These are phyloP conservation scores for Indicator indicator DNA, from an alignment of 2,113 vertebrate species.

Conservation along the genomic window DNA sequence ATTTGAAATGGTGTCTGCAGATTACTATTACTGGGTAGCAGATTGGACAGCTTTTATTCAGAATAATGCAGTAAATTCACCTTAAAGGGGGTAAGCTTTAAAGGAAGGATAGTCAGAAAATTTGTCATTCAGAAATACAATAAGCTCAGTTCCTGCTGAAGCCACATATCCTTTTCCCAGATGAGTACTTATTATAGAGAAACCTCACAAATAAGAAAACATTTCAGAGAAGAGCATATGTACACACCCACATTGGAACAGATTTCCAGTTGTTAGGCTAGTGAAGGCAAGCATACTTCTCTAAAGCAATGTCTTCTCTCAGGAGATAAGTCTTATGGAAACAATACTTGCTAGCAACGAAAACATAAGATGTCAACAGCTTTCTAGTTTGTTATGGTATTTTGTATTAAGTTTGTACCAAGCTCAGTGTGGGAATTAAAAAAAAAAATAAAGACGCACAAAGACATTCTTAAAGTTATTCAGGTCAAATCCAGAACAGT, in stretches of 20 bases:
- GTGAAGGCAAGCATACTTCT: slow-evolving; percentile 33
- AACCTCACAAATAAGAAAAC: slow-evolving; percentile 16
- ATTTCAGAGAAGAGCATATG: not conserved
- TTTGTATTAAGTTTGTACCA: not conserved
- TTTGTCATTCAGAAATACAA: slow-evolving; percentile 46
- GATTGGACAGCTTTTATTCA: slow-evolving; percentile 37
- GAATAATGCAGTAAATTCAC: not conserved
- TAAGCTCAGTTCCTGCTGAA: slow-evolving; percentile 26
- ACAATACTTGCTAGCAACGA: slow-evolving; percentile 20
- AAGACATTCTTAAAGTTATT: not conserved
- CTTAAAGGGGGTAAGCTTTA: not conserved
- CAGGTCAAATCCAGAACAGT: not conserved
- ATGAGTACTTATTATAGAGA: not conserved
- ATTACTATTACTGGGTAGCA: slow-evolving; percentile 8
- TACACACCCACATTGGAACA: slow-evolving; percentile 1
- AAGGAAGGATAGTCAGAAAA: slow-evolving; percentile 21
- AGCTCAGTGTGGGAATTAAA: not conserved
- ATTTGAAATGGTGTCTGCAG: slow-evolving; percentile 11
- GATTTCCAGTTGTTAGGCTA: slow-evolving; percentile 35
- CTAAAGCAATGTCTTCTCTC: slow-evolving; percentile 38
- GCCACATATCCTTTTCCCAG: slow-evolving; percentile 21
- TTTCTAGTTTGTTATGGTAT: not conserved
- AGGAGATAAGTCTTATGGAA: slow-evolving; percentile 51
- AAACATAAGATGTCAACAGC: slow-evolving; percentile 38
- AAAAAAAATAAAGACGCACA: not conserved